Base-by-base conservation (phyloP, 2,797 vertebrate species). In the Sparus aurata region DNA sequence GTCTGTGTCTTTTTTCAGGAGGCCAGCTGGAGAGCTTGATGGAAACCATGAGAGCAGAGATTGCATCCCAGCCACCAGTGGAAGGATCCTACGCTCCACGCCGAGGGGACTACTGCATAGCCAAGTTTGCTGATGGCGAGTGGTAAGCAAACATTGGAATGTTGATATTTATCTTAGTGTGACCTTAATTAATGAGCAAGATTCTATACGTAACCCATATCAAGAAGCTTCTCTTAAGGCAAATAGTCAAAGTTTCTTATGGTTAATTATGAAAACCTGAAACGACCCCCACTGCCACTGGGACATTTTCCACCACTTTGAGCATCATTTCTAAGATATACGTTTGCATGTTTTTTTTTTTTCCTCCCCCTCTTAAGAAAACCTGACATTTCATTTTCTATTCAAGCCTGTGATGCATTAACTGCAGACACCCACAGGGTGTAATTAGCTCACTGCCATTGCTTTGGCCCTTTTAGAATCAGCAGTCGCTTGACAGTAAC, bases 11-110 rank as follows among this genome's bases (percentile, higher is more conserved):
- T 25, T 87, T 77, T 12, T 27, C 93, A 99, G 98, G 98, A 3
- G 94, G 94, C 49, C 97, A 98, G 92, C 87, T 99, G 93, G 98
- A 99, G 91, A 98, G 96, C 86, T 94, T 99, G 92, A 99, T 99
- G 98, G 98, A 99, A 92, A 97, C 95, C 88, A 99, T 99, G 98
- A 93, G 98, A 7, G 96, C 93, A 1, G 98, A 99, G 94, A 96
- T 99, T 30, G 95, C 97, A 1, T 84, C 91, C 83, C 97, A 97
- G 85, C 98, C 98, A 0, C 97, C 98, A 0, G 93, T 98, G 38
- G 97, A 98, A 92, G 98, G 98, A 3, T 96, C 97, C 46, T 98
- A 96, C 12, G 18, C 91, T 0, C 93, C 97, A 0, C 97, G 97
- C 83, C 93, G 97, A 3, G 98, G 98, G 0, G 98, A 99, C 63